Percentiles rank a stretch among this genome's conserved stretches.
These are phyloP conservation scores for Leistus spinibarbis DNA, from an alignment of 2,888 invertebrate genomes.

Conservation along the genomic window DNA sequence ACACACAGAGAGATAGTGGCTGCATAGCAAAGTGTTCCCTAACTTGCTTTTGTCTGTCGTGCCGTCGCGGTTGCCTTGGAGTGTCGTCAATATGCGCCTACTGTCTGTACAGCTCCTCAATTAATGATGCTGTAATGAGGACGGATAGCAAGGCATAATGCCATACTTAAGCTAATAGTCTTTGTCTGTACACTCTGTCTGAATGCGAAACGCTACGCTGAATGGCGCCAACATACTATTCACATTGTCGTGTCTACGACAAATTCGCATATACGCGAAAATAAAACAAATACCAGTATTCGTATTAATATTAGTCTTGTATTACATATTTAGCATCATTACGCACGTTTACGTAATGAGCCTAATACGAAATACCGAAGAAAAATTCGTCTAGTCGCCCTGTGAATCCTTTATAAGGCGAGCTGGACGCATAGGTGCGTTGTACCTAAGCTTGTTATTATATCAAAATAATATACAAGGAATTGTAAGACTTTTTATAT, in stretches of 20 bases:
- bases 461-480: too few species aligned
- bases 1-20: not conserved
- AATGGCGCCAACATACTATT: too few species aligned
- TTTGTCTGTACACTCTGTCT: not conserved
- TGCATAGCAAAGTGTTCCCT: too few species aligned
- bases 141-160: conserved; percentile 8
- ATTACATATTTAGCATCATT: too few species aligned
- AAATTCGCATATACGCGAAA: not conserved
- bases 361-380: conserved; percentile 12
- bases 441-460: too few species aligned
- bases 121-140: conserved; percentile 7
- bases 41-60: not conserved
- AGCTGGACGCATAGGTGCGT: too few species aligned
- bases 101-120: not conserved
- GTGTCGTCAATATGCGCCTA: conserved; percentile 11
- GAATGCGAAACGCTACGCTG: too few species aligned
- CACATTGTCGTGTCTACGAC: not conserved
- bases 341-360: too few species aligned
- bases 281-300: not conserved
- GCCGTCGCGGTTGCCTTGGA: not conserved
- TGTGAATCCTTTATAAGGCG: too few species aligned
- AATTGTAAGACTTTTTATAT: too few species aligned
- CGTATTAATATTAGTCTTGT: too few species aligned
- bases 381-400: too few species aligned
- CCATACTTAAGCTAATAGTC: conserved; percentile 13